A percentile compares a stretch with the other conserved stretches of the same genome.
Conservation (phyloP, 2,888 invertebrate species). For the Rhyacophila evoluta region DNA sequence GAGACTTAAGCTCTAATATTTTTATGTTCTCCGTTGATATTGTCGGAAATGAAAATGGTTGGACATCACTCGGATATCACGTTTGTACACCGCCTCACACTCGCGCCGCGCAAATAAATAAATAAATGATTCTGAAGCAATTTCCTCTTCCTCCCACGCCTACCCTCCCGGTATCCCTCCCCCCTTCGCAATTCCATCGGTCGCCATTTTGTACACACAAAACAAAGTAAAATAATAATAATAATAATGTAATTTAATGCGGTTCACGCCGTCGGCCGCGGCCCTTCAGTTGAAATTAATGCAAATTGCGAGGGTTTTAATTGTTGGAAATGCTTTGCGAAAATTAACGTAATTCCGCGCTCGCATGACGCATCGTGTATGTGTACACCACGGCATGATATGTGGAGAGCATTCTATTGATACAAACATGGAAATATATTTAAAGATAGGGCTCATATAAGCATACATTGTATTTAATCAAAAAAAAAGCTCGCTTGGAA, state of each 20-base stretch:
- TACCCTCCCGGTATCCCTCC: neutral
- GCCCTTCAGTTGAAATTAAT: slow-evolving; percentile 7
- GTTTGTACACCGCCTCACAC: neutral
- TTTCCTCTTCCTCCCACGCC: slow-evolving; percentile 8
- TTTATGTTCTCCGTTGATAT: too few relatives aligned
- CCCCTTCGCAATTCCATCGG: neutral
- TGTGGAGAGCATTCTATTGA: neutral
- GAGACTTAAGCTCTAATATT: too few relatives aligned
- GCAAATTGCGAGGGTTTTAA: slow-evolving; percentile 17
- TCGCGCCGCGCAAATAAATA: slow-evolving; percentile 28
- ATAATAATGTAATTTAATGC: neutral
- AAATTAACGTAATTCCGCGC: neutral
- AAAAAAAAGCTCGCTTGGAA: too few relatives aligned
- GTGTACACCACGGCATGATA: neutral
- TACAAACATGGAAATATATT: neutral
- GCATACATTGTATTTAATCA: too few relatives aligned
- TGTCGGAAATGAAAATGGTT: too few relatives aligned
- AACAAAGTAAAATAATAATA: slow-evolving; percentile 17
- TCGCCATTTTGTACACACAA: slow-evolving; percentile 29
- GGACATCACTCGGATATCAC: neutral
- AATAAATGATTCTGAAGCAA: slow-evolving; percentile 37
- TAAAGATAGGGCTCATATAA: neutral
- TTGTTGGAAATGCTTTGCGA: slow-evolving; percentile 10
- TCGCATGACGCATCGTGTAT: neutral
- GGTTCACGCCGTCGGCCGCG: slow-evolving; percentile 3